Evolutionary conservation across 2,113 vertebrate genomes (phyloP), one percentile per base, ranked within the genome.

Genomic region (Addax nasomaculatus): DNA sequence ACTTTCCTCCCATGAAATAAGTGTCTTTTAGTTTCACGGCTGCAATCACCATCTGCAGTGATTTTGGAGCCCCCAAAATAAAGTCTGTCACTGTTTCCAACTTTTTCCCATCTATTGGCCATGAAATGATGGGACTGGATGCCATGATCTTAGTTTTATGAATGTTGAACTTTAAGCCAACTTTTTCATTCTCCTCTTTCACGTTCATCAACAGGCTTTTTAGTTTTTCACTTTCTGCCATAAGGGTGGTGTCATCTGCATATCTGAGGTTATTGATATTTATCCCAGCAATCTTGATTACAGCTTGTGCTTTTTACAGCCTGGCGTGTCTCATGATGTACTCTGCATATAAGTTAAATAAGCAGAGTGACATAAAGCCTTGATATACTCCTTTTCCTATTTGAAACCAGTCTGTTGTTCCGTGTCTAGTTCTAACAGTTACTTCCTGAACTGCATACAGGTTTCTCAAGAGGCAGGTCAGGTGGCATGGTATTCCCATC

Each of bases 131-230:
- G 33, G 62, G 7, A 67, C 33, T 1, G 2, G 33, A 67, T 17
- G 7, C 16, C 33, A n/a, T 19, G 15, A 67, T 67, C 7, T 19
- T n/a, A 9, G 16, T 67, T 67, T 67, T 67, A 16, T 19, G 33
- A 67, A 67, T n/a, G 62, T 67, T 19, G 33, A 67, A 8, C 62
- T 67, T 67, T 67, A 67, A 67, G 33, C 33, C 33, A 67, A 19
- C 33, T n/a, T n/a, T n/a, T 67, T 67, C 33, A 67, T 3, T 64
- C 62, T 64, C 30, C 62, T 4, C 30, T n/a, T 64, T 64, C 62
- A 33, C 0, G 0, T 64, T n/a, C 62, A 64, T 33, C 30, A 17
- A 64, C 0, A 64, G 30, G 62, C 0, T 64, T 15, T 64, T n/a
- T 8, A 64, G 15, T 64, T 33, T 4, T 64, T 17, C 62, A 17